Base-by-base conservation (phyloP, 2,797 vertebrate species). In the Antennarius maculatus region DNA sequence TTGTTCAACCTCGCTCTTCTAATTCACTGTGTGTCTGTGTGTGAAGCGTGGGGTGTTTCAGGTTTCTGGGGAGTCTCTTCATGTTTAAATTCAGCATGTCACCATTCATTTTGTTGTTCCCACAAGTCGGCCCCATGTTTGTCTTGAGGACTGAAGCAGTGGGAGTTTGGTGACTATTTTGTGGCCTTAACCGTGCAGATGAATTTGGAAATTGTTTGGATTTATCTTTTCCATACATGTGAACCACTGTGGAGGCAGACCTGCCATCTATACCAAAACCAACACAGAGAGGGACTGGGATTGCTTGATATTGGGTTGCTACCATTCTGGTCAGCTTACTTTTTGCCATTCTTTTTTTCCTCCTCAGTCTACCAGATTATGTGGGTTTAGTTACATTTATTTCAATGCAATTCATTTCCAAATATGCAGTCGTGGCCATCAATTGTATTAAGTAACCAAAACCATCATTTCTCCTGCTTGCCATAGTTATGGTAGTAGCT, bases 231-330 rank as follows among this genome's bases (percentile, higher is more conserved):
- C 86, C 56, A 66, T 84, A 57, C 61, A 27, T 69, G 49, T 79
- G 60, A 84, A 77, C 75, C 83, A 42, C 64, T 57, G 39, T 73
- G 77, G 70, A 79, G 52, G 60, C 67, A 89, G 80, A 67, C 77
- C 84, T 89, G 54, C 87, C 90, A 89, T 91, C 86, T 78, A 79
- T 66, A 28, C 23, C 23, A 63, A 86, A 91, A 85, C 87, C 88
- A 83, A 82, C 69, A 71, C 48, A 83, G 73, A 75, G 66, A 73
- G 50, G 46, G 55, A 66, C 74, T 66, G 56, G 67, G 67, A 82
- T 80, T 72, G 69, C 56, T 69, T 79, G 49, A 63, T 83, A 64
- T 84, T 71, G 83, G 48, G 61, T 70, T 66, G 11, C 49, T 34
- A 48, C 61, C 76, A 74, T 76, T 71, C 65, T 27, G 55, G 61